Base-by-base conservation (phyloP, 2,888 invertebrate genomes). In the Tinea trinotella region DNA sequence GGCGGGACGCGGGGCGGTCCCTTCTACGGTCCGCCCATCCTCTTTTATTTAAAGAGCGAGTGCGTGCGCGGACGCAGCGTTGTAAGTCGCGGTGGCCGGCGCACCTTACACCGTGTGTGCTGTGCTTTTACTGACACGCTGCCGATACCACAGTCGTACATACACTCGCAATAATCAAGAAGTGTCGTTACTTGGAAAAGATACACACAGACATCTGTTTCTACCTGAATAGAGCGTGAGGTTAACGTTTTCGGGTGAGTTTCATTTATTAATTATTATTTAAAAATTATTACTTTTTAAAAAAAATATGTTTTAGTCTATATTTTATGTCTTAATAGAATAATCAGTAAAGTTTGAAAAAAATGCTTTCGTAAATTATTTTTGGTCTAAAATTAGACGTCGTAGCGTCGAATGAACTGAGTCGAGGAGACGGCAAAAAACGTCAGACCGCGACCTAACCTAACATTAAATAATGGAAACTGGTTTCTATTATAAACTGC, bases 11-110 rank as follows among this genome's bases (percentile, higher is more conserved):
- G 65, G 67, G 59, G 76, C 67, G 74, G 67, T 75, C 76, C 75
- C 78, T 73, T 74, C 35, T 1, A 66, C 64, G 74, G 74, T 73
- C 76, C 82, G 74, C 80, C 77, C 76, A 71, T 68, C 67, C 54
- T 53, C 54, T 17, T 62, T 63, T 67, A 60, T 65, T 76, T 75
- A 81, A 76, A 71, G 71, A 69, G 62, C 67, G 61, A 68, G 66
- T 57, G 59, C 66, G 70, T 68, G 62, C 67, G 66, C 66, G 63
- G 57, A 60, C 59, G 57, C 59, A 66, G 62, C 64, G 65, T 19
- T 20, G 40, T 59, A 58, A 60, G 52, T 57, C 36, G 55, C 61
- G 58, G 58, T 57, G 57, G 55, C 59, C 63, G 57, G 60, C 62
- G 58, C 60, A 46, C 46, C 40, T 40, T 40, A 40, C 40, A 40